Evolutionary conservation across 2,113 vertebrate species (phyloP), one percentile per base, ranked within the genome.

Genomic region (Melanotaenia duboulayi): DNA sequence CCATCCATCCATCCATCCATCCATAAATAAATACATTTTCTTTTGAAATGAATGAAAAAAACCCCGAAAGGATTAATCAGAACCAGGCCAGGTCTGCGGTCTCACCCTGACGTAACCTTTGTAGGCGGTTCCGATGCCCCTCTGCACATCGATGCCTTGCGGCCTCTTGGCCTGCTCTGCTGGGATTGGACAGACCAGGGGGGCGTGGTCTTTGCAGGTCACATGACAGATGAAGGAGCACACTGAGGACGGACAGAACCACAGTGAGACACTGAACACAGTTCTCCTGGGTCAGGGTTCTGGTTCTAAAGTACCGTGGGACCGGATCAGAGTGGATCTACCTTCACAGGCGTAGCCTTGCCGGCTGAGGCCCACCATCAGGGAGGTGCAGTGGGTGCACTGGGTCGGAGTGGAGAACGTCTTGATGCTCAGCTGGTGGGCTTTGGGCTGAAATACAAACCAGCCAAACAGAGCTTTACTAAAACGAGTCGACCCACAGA

Each of bases 331-430:
- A 1, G 7, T 23, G 14, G 9, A 42, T 3, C 23, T 86, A 99
- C 97, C 97, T 32, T 99, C 97, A 0, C 98, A 99, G 86, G 96
- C 95, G 19, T 95, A 98, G 46, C 98, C 98, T 90, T 99, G 98
- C 14, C 98, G 93, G 75, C 95, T 90, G 54, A 99, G 93, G n/a
- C 98, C 98, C 64, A 98, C 96, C 98, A 99, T 99, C 44, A 99
- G 93, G 1, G 98, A 98, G 17, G 96, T 97, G 89, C 98, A 99
- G 86, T 99, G 97, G 28, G 96, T 96, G 87, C 98, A 99, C 80
- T 98, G 96, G 0, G 96, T 95, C 1, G 98, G 97, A 71, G 96
- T 98, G 78, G 94, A 93, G 91, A 99, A 99, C 0, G 96, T 96
- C 94, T 95, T 99, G 92, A 99, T 95, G 87, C 93, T 96, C 88